These are phyloP conservation scores for Delphinus delphis DNA, from an alignment of 2,113 vertebrate genomes.

Conservation along the genomic window DNA sequence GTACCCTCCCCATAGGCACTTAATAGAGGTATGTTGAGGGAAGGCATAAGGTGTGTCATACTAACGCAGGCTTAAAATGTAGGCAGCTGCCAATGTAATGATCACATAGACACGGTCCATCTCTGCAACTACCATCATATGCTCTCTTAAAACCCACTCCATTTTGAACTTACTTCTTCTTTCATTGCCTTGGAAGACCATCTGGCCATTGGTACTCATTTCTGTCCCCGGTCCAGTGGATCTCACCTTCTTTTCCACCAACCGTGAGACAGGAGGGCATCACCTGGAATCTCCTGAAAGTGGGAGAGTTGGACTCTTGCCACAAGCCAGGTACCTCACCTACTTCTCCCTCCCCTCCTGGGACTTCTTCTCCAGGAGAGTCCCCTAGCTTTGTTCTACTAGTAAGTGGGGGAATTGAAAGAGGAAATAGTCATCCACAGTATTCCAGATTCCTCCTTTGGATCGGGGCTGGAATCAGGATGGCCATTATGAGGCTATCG, in stretches of 20 bases:
- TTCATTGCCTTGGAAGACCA: constrained; percentile 1
- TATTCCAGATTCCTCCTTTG: background rate
- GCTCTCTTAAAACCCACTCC: background rate
- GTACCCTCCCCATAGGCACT: background rate
- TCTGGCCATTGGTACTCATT: constrained; percentile 12
- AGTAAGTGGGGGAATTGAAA: background rate
- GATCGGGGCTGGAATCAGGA: background rate
- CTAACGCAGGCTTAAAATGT: background rate
- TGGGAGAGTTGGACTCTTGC: background rate
- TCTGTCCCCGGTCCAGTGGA: background rate
- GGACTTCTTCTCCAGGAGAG: background rate
- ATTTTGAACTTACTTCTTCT: constrained; percentile 15
- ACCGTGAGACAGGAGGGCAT: background rate
- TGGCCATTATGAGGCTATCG: background rate
- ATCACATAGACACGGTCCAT: background rate
- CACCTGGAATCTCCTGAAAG: background rate
- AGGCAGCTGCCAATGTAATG: background rate
- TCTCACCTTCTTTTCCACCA: constrained; percentile 18
- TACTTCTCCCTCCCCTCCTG: background rate
- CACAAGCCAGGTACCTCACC: background rate
- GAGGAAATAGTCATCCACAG: background rate
- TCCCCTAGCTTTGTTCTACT: background rate
- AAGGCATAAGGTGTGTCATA: background rate
- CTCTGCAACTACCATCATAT: background rate
- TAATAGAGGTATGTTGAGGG: background rate